These are phyloP conservation scores for Drosophila rufa DNA, from an alignment of 1,140 invertebrate species.

Conservation along the genomic window DNA sequence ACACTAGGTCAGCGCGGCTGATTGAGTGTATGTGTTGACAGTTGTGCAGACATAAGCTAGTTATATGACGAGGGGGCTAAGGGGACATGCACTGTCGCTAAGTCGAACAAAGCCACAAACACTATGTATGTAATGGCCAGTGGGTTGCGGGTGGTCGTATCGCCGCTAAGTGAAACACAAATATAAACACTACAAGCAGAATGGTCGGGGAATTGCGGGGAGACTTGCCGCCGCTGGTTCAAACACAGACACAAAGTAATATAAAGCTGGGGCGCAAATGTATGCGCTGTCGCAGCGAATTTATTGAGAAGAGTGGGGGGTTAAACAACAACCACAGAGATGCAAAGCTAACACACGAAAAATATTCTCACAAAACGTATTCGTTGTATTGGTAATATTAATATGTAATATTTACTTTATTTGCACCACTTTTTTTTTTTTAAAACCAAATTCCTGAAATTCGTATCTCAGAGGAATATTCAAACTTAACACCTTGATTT, in stretches of 20 bases:
- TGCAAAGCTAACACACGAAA: slow-evolving; percentile 6
- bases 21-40: neutral
- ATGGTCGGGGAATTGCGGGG: neutral
- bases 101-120: neutral
- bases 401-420: too few species aligned
- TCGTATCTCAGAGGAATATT: too few species aligned
- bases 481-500: too few species aligned
- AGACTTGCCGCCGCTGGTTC: neutral
- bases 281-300: neutral
- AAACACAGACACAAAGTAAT: neutral
- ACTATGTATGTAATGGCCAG: neutral
- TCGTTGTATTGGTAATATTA: too few species aligned
- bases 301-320: neutral
- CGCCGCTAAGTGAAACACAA: neutral
- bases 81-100: neutral
- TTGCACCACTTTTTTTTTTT: too few species aligned
- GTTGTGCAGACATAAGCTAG: neutral
- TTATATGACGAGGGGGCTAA: too few species aligned
- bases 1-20: neutral
- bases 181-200: slow-evolving; percentile 1
- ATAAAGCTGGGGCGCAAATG: neutral
- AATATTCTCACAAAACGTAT: slow-evolving; percentile 2
- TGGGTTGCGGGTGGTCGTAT: neutral
- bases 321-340: neutral
- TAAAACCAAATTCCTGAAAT: too few species aligned